These are phyloP conservation scores for Rhinopomastus cyanomelas DNA, from an alignment of 2,113 vertebrate genomes.

Conservation along the genomic window DNA sequence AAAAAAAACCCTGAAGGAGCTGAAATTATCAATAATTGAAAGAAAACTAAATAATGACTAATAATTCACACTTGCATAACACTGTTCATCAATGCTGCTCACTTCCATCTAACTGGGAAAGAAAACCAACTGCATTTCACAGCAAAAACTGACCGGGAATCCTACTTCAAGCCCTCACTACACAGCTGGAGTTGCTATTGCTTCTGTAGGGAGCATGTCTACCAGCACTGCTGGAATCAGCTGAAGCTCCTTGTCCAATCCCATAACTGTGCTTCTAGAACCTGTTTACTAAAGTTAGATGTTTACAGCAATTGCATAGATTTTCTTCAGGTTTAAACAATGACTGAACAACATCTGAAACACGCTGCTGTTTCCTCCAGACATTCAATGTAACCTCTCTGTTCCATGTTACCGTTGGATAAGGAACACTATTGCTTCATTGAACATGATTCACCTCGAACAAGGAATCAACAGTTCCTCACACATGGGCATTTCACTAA, in stretches of 20 bases:
- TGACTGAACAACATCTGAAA: not conserved
- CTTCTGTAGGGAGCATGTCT: not conserved
- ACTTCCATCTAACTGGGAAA: not conserved
- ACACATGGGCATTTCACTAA: not conserved
- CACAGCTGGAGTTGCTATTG: not conserved
- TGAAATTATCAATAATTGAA: not conserved
- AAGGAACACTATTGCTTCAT: not conserved
- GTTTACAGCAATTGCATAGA: not conserved
- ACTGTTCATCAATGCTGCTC: not conserved
- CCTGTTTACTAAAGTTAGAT: not conserved
- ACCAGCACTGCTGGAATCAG: not conserved
- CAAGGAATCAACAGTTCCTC: not conserved
- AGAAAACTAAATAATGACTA: not conserved
- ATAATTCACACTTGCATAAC: not conserved
- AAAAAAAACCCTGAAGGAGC: not conserved
- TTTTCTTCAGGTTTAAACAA: not conserved
- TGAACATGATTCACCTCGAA: not conserved
- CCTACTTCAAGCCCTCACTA: not conserved
- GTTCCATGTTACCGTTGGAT: not conserved
- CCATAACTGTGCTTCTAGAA: not conserved
- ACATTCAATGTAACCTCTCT: not conserved
- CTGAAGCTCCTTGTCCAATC: not conserved
- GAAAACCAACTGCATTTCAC: not conserved
- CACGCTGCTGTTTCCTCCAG: not conserved
- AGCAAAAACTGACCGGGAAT: not conserved